A percentile compares a stretch with the other conserved stretches of the same genome.
Conservation (phyloP, 2,888 invertebrate species). For the Ditylenchus weischeri region DNA sequence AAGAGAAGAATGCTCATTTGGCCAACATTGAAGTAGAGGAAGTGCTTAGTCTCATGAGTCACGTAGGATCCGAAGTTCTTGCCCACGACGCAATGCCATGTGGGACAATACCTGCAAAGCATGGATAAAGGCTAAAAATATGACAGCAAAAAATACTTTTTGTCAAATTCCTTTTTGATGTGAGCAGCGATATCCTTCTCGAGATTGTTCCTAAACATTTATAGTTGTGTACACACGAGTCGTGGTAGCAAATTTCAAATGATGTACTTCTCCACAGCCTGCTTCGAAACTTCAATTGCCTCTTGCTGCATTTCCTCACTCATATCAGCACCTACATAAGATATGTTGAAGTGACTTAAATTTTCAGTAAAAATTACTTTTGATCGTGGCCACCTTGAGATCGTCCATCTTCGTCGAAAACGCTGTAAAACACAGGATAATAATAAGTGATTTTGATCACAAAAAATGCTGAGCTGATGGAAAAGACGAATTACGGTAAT, state of each 20-base stretch:
- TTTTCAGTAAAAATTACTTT: too few relatives aligned
- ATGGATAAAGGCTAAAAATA: too few relatives aligned
- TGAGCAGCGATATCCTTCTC: constrained; percentile 91
- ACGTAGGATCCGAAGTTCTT: too few relatives aligned
- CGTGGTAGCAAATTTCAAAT: too few relatives aligned
- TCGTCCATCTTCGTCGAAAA: constrained; percentile 68
- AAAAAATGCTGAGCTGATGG: background rate
- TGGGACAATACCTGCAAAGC: too few relatives aligned
- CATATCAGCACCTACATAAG: constrained; percentile 99
- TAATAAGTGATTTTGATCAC: background rate
- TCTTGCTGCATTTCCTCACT: constrained; percentile 99
- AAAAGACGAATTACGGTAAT: background rate
- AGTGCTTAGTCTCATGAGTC: too few relatives aligned
- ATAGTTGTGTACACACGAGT: too few relatives aligned
- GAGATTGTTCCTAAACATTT: constrained; percentile 38
- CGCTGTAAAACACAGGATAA: too few relatives aligned
- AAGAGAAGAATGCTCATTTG: too few relatives aligned
- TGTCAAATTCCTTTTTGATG: constrained; percentile 99
- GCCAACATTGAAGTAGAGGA: too few relatives aligned
- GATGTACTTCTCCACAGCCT: constrained; percentile 87
- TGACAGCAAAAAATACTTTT: constrained; percentile 69
- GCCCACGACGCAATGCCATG: too few relatives aligned
- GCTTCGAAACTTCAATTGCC: constrained; percentile 96
- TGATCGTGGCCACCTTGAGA: constrained; percentile 91
- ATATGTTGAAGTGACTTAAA: too few relatives aligned